These are phyloP conservation scores for Fulica atra DNA, from an alignment of 2,113 vertebrate genomes.

Conservation along the genomic window DNA sequence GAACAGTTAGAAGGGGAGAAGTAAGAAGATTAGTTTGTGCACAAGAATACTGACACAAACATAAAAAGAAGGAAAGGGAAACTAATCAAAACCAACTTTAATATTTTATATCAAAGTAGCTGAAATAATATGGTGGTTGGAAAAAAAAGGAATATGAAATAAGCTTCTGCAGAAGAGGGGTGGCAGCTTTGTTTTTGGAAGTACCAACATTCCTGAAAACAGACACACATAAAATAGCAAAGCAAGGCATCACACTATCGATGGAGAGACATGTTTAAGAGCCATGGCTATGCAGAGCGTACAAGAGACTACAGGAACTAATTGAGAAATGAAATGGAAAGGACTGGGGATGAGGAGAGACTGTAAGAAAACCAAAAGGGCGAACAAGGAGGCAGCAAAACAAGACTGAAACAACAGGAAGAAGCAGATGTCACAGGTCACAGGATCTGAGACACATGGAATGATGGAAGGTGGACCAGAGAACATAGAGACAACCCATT, in stretches of 20 bases:
- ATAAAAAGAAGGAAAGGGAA: slow-evolving; percentile 24
- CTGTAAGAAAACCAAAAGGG: neutral
- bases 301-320: neutral
- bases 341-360: neutral
- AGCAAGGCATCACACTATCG: neutral
- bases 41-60: neutral
- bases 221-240: neutral
- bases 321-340: neutral
- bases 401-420: neutral
- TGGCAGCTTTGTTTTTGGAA: neutral
- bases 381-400: neutral
- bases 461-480: neutral
- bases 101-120: slow-evolving; percentile 16
- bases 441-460: neutral
- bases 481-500: neutral
- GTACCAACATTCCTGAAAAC: neutral
- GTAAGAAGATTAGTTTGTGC: slow-evolving; percentile 46
- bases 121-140: neutral
- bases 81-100: slow-evolving; percentile 26
- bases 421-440: rapidly evolving
- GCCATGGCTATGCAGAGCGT: neutral
- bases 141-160: neutral
- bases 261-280: neutral
- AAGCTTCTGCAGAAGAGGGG: neutral
- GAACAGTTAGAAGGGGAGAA: neutral